Base-by-base conservation (phyloP, 2,888 invertebrate genomes). In the Pollenia amentaria region DNA sequence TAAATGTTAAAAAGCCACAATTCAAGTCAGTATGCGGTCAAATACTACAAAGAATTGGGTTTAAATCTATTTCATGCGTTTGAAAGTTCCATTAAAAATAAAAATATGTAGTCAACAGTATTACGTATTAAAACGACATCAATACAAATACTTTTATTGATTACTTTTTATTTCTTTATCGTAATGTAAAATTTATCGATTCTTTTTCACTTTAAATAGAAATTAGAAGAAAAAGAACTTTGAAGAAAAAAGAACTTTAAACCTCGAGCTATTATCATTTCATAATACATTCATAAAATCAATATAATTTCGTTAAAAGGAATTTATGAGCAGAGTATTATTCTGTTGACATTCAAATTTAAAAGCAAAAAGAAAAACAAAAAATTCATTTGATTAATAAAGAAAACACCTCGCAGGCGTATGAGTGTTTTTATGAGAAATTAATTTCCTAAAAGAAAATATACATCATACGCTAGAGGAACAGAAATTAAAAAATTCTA, bases 351-450 rank as follows among this genome's bases (percentile, higher is more conserved):
- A 29, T 29, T 29, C 29, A n/a, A 51, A n/a, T 60, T 67, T 14
- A 12, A 18, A 46, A 60, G 29, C 10, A 44, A 29, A 46, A 64
- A 64, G 38, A 60, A 29, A 14, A 44, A 29, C 40, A 64, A 64
- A 11, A 53, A 80, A 72, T 79, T 62, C 64, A 72, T 29, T 55
- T 44, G 38, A 64, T 80, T 64, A 44, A 64, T 65, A 29, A 16
- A 21, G 14, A 18, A 40, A 1, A 12, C 11, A 51, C 11, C 18
- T 12, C 14, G 16, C 1, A 11, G 51, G 62, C 48, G 79, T 42
- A 53, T 70, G 44, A 62, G 60, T 70, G 44, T 29, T 70, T 29
- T n/a, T 0, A 6, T 6, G 29, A 21, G 7, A 9, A 21, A 11
- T 69, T 38, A 38, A 38, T 64, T 40, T 6, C 16, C 53, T 18